Conservation (phyloP, 2,888 invertebrate species). For the Sphecodes monilicornis region DNA sequence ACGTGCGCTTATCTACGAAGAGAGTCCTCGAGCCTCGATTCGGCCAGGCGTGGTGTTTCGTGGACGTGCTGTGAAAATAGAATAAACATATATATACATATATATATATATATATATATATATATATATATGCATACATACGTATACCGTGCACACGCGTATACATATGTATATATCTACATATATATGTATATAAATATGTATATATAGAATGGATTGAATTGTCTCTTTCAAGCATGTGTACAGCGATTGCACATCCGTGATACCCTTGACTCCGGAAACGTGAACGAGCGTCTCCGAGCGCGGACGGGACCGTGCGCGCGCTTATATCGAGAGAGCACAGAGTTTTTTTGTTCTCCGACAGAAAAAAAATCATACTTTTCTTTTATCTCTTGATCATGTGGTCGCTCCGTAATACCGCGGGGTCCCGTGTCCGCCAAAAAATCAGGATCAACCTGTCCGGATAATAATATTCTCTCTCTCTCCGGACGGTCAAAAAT, state of each 20-base stretch:
- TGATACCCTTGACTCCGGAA: conserved; percentile 57
- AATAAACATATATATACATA: conserved; percentile 11
- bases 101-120: background rate
- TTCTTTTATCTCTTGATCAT: background rate
- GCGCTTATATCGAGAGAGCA: background rate
- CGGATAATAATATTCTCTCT: background rate
- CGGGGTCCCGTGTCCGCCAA: background rate
- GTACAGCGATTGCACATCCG: conserved; percentile 69
- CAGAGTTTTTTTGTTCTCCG: background rate
- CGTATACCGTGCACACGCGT: background rate
- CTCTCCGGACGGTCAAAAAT: conserved; percentile 8
- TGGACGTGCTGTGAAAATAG: conserved; percentile 65
- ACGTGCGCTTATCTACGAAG: background rate
- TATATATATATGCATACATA: background rate
- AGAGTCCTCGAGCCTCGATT: conserved; percentile 43
- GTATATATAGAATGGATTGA: conserved; percentile 37
- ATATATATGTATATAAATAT: background rate
- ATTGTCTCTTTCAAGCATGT: conserved; percentile 66
- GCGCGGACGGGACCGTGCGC: background rate
- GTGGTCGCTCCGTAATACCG: background rate
- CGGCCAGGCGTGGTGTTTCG: conserved; percentile 40
- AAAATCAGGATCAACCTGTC: conserved; percentile 2
- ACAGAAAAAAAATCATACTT: background rate
- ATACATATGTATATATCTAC: background rate
- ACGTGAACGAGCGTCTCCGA: conserved; percentile 19